Conservation (phyloP, 2,797 vertebrate genomes). For the Sebastes miniatus region DNA sequence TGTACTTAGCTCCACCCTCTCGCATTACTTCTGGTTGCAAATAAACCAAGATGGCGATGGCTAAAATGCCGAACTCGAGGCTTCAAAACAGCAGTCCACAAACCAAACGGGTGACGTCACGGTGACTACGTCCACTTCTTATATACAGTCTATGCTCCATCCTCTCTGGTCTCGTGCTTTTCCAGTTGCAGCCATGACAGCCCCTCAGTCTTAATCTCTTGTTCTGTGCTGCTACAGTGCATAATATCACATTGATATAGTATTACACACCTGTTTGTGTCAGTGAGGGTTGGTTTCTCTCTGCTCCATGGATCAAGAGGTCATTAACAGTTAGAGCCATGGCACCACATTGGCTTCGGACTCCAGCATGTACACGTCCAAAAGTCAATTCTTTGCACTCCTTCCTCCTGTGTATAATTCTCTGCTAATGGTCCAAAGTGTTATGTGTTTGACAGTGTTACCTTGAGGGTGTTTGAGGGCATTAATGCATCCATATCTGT, state of each 20-base stretch:
- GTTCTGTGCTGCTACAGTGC: too few species aligned
- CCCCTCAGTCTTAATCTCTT: too few species aligned
- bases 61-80: too few species aligned
- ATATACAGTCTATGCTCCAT: too few species aligned
- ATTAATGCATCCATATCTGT: background rate
- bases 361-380: background rate
- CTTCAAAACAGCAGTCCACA: too few species aligned
- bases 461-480: background rate
- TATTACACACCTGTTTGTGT: background rate
- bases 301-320: constrained; percentile 9
- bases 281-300: background rate
- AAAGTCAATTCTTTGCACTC: background rate
- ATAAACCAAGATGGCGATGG: too few species aligned
- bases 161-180: too few species aligned
- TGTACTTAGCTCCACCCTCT: too few species aligned
- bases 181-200: too few species aligned
- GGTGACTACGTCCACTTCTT: too few species aligned
- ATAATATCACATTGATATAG: background rate
- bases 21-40: too few species aligned
- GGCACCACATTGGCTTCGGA: background rate
- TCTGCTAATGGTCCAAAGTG: background rate
- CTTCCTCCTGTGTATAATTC: background rate
- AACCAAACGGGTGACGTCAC: too few species aligned
- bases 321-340: constrained; percentile 2
- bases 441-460: background rate